These are phyloP conservation scores for Trisateles emortualis DNA, from an alignment of 2,888 invertebrate genomes.

Conservation along the genomic window DNA sequence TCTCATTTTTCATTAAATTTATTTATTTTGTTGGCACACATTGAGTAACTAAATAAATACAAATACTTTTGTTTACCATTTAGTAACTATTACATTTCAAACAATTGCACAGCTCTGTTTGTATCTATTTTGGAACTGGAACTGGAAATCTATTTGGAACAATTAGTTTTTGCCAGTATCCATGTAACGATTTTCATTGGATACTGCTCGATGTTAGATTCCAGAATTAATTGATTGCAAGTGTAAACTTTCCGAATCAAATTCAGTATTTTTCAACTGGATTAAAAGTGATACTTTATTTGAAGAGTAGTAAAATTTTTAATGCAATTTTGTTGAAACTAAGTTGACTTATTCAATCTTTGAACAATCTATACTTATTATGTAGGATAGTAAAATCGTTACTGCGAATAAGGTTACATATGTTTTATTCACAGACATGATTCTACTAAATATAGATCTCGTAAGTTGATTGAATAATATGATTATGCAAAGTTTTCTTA, in stretches of 20 bases:
- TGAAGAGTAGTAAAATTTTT: too few relatives aligned
- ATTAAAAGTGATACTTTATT: not conserved
- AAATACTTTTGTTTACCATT: constrained; percentile 20
- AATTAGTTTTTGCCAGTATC: constrained; percentile 27
- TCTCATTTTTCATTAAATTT: too few relatives aligned
- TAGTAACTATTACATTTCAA: constrained; percentile 25
- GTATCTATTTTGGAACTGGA: constrained; percentile 23
- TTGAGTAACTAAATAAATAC: not conserved
- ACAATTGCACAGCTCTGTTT: constrained; percentile 15
- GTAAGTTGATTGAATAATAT: too few relatives aligned
- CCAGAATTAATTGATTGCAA: constrained; percentile 11
- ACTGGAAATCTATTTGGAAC: constrained; percentile 10
- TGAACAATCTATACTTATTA: too few relatives aligned
- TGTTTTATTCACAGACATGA: too few relatives aligned
- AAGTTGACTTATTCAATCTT: too few relatives aligned
- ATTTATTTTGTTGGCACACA: too few relatives aligned
- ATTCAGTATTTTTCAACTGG: not conserved
- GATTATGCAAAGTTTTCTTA: too few relatives aligned
- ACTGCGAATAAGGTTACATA: too few relatives aligned
- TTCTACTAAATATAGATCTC: too few relatives aligned
- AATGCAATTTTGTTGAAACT: not conserved
- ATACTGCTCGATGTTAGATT: constrained; percentile 14
- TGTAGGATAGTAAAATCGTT: too few relatives aligned
- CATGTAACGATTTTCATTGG: constrained; percentile 16
- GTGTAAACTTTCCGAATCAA: not conserved